These are phyloP conservation scores for Odiellus spinosus DNA, from an alignment of 2,888 invertebrate genomes.

Conservation along the genomic window DNA sequence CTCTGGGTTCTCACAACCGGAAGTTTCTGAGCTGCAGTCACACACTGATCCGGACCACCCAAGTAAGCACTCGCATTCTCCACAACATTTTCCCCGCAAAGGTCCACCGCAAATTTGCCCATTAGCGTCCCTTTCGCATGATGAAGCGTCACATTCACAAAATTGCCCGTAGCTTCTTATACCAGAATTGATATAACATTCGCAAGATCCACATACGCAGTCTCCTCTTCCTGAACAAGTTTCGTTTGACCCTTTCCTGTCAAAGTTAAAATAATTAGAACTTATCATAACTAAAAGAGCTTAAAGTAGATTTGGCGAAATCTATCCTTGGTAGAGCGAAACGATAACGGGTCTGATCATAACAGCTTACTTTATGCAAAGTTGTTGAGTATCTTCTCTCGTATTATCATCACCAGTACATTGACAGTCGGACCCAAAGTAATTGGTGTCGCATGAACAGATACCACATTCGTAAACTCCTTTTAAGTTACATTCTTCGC, in stretches of 20 bases:
- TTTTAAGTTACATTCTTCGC: conserved; percentile 28
- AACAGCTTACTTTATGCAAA: conserved; percentile 11
- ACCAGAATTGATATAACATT: neutral
- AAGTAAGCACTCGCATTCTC: conserved; percentile 41
- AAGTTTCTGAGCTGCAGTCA: conserved; percentile 57
- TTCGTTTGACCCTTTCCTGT: conserved; percentile 19
- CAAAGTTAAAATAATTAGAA: no score
- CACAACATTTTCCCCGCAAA: conserved; percentile 48
- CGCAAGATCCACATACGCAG: conserved; percentile 80
- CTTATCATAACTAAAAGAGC: no score
- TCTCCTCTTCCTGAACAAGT: conserved; percentile 69
- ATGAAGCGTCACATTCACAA: conserved; percentile 92
- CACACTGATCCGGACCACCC: conserved; percentile 73
- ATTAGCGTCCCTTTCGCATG: conserved; percentile 56
- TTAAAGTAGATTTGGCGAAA: no score
- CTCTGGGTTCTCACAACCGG: conserved; percentile 41
- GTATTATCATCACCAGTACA: conserved; percentile 20
- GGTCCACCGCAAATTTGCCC: conserved; percentile 37
- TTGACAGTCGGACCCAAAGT: conserved; percentile 44
- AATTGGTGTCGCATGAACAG: conserved; percentile 58
- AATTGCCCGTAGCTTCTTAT: conserved; percentile 38
- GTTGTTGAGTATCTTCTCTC: conserved; percentile 10
- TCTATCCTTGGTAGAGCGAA: no score
- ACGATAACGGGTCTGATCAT: no score
- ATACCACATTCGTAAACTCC: conserved; percentile 81